Evolutionary conservation across 2,113 vertebrate genomes (phyloP).

Genomic region (Chlorocebus sabaeus): DNA sequence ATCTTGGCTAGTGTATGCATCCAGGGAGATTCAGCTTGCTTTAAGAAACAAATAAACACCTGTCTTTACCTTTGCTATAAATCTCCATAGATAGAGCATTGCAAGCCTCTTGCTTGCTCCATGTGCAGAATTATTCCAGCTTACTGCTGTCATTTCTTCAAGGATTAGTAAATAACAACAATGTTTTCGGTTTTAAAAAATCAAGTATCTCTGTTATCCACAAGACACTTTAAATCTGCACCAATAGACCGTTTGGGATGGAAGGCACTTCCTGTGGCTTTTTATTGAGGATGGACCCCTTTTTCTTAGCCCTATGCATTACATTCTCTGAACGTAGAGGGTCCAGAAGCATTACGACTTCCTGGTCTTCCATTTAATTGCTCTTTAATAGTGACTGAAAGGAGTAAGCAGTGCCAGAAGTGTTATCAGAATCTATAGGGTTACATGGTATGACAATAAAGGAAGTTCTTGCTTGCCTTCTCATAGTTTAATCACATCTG

Average conservation of each 20-base stretch:
- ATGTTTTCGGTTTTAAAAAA: neutral
- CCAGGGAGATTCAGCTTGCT: neutral
- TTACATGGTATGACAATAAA: neutral
- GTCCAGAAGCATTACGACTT: neutral
- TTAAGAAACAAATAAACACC: neutral
- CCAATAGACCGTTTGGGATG: slow-evolving; percentile 25
- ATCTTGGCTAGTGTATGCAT: neutral
- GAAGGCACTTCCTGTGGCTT: slow-evolving; percentile 31
- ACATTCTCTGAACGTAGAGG: neutral
- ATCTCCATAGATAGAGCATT: neutral
- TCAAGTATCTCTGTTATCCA: neutral
- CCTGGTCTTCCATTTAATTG: slow-evolving; percentile 29
- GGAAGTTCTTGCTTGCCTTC: neutral
- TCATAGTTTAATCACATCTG: neutral
- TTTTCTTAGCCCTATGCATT: slow-evolving; percentile 49
- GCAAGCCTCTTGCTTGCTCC: neutral
- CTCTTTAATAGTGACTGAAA: slow-evolving; percentile 22
- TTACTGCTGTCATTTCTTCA: neutral
- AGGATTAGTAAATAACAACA: neutral
- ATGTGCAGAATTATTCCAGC: neutral
- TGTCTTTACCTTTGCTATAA: neutral
- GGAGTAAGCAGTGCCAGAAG: neutral
- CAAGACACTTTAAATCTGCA: slow-evolving; percentile 31
- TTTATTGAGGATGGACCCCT: neutral
- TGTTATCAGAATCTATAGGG: neutral